Evolutionary conservation across 1,140 invertebrate genomes (phyloP).

Genomic region (fruit fly (Drosophila melanogaster)): Release_6_plus_ISO1_MT NT_033777.3:23414001-23414500

Average conservation of each 20-base stretch:
- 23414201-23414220: slow-evolving; percentile 68
- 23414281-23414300: neutral
- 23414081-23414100: neutral
- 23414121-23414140: slow-evolving; percentile 42
- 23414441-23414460: slow-evolving; percentile 49
- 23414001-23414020: too few species aligned
- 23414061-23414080: neutral
- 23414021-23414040: neutral
- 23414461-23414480: slow-evolving; percentile 25
- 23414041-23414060: neutral
- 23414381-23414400: slow-evolving; percentile 64
- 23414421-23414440: slow-evolving; percentile 77
- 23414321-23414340: slow-evolving; percentile 65
- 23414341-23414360: slow-evolving; percentile 73
- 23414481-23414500: slow-evolving; percentile 60
- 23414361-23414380: slow-evolving; percentile 23
- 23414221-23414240: slow-evolving; percentile 48
- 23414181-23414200: slow-evolving; percentile 55
- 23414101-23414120: slow-evolving; percentile 74
- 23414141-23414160: slow-evolving; percentile 56
- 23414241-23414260: slow-evolving; percentile 29
- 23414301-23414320: slow-evolving; percentile 52
- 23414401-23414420: slow-evolving; percentile 77
- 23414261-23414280: neutral
- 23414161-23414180: slow-evolving; percentile 60